Conservation (phyloP, 2,888 invertebrate species). For the Oscheius sp. region DNA sequence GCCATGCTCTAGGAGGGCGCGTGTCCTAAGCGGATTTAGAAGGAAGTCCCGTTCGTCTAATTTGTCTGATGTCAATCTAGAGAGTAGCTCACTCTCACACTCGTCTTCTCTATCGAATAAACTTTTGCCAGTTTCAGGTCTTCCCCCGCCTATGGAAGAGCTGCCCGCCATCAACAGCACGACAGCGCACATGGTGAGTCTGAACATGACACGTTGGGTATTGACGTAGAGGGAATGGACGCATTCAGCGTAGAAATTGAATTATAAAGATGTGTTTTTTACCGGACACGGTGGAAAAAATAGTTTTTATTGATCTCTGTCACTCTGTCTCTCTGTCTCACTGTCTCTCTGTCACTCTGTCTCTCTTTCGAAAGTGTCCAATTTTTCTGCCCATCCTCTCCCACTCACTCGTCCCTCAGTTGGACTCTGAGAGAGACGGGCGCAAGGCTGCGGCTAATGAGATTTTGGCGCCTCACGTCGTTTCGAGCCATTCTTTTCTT, state of each 20-base stretch:
- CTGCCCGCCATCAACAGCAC: constrained; percentile 32
- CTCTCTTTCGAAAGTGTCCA: no score
- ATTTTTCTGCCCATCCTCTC: constrained; percentile 4
- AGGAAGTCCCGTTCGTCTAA: no score
- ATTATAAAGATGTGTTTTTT: no score
- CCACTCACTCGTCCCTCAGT: constrained; percentile 5
- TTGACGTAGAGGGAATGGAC: not conserved
- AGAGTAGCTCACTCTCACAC: not conserved
- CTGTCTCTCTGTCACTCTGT: no score
- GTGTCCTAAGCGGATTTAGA: no score
- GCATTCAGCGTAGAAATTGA: no score
- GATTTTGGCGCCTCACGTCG: constrained; percentile 37
- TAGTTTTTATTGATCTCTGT: not conserved
- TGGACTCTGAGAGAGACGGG: constrained; percentile 3
- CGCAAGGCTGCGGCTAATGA: constrained; percentile 30
- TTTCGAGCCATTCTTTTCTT: constrained; percentile 38
- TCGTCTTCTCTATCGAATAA: not conserved
- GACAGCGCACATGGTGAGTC: constrained; percentile 37
- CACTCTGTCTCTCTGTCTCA: no score
- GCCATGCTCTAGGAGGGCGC: no score
- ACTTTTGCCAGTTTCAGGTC: constrained; percentile 16
- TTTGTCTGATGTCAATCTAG: not conserved
- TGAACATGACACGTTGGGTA: not conserved
- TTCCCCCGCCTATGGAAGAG: constrained; percentile 42
- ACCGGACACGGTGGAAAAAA: not conserved